Evolutionary conservation across 2,888 invertebrate genomes (phyloP).

Genomic region (Oligia fasciuncula): DNA sequence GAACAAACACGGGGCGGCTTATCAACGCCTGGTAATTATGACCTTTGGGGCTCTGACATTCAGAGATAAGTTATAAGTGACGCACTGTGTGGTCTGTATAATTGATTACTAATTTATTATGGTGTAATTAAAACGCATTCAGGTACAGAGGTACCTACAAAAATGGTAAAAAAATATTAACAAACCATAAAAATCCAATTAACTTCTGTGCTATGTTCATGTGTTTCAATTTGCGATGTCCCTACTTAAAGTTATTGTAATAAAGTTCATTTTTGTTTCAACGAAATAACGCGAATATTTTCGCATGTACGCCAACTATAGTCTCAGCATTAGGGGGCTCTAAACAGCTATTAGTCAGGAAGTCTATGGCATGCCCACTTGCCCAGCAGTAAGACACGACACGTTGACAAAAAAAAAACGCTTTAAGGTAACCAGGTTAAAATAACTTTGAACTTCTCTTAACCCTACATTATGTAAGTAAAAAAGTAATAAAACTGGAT

Average conservation of each 20-base stretch:
- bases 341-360: neutral
- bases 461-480: neutral
- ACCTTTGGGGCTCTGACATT: conserved; percentile 43
- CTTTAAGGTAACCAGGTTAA: neutral
- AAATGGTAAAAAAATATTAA: too few species aligned
- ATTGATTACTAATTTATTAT: conserved; percentile 23
- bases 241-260: too few species aligned
- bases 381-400: neutral
- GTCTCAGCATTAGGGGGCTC: neutral
- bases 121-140: neutral
- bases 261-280: too few species aligned
- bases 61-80: conserved; percentile 32
- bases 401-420: neutral
- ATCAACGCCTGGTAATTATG: conserved; percentile 26
- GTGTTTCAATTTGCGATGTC: too few species aligned
- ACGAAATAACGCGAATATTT: neutral
- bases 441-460: too few species aligned
- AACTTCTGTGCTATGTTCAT: too few species aligned
- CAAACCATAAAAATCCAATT: too few species aligned
- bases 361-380: neutral
- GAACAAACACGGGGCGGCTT: conserved; percentile 6
- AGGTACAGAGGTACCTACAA: neutral
- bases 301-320: neutral
- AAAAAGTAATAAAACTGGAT: conserved; percentile 21
- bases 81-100: neutral